Evolutionary conservation across 2,797 vertebrate genomes (phyloP), one percentile per base, ranked within the genome.

Genomic region (Hephaestus fuliginosus): DNA sequence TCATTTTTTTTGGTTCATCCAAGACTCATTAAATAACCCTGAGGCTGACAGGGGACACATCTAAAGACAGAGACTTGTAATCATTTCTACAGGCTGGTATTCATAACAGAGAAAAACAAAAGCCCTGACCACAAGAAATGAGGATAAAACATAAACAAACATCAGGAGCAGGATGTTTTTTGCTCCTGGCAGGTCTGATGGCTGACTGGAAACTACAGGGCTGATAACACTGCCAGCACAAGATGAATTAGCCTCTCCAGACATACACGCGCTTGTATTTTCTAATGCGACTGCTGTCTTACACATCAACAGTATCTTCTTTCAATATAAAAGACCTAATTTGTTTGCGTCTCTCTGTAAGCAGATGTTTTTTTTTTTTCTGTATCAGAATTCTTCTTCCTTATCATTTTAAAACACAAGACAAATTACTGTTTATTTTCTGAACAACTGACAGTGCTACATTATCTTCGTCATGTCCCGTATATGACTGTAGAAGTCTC

Each of bases 231-330:
- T 83, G 83, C 71, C 85, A 83, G 60, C 73, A 76, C 39, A 87
- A 77, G 84, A 88, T 81, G 39, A 77, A 89, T 89, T 57, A 83
- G 56, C 75, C 60, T 76, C 48, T 67, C 28, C 6, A 70, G 43
- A 72, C 39, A 33, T 13, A 64, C 68, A 64, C 55, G 53, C 39
- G 39, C 13, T 46, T 64, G 52, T 74, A 7, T 86, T 76, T 81
- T 83, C 33, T 75, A 81, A 58, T 71, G 57, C 22, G 18, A 22
- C 49, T 69, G 53, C 75, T 82, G 69, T 78, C 78, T 62, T 22
- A 75, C 33, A 69, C 58, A 77, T 80, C 74, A 60, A 30, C 58
- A 62, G 14, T 36, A 88, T 79, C 67, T 72, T 56, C 73, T 33
- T 69, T 44, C 44, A 73, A 86, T 75, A 70, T 53, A 76, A 68